Percentiles rank a stretch among this genome's conserved stretches.
Conservation (phyloP, 2,113 vertebrate genomes). For the Leucosticte australis region DNA sequence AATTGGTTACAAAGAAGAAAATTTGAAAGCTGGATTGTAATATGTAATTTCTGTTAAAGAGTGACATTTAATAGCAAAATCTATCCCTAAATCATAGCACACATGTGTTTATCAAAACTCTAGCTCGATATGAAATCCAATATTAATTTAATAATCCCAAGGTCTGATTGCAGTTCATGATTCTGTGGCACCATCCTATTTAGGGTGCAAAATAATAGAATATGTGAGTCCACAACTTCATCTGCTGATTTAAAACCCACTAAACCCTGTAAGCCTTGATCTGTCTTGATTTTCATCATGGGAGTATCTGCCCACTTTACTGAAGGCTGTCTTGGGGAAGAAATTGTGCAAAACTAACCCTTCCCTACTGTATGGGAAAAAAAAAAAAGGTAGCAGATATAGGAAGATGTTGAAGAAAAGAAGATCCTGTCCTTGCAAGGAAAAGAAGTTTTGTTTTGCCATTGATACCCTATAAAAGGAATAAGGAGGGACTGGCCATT, state of each 20-base stretch:
- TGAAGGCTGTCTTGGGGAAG: neutral
- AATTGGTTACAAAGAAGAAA: neutral
- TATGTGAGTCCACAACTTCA: neutral
- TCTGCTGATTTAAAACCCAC: neutral
- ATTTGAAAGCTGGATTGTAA: neutral
- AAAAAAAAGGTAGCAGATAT: neutral
- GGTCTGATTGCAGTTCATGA: neutral
- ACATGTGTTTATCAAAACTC: neutral
- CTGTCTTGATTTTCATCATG: neutral
- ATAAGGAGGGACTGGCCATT: neutral
- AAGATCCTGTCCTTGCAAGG: neutral
- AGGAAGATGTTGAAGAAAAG: neutral
- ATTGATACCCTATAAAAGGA: fast-evolving
- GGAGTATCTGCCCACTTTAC: neutral
- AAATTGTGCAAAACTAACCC: neutral
- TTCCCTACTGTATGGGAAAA: neutral
- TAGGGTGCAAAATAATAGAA: neutral
- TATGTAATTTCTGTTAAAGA: neutral
- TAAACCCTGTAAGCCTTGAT: neutral
- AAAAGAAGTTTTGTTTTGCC: neutral
- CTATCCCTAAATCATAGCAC: neutral
- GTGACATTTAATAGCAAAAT: neutral
- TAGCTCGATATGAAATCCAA: neutral
- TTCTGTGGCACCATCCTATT: neutral
- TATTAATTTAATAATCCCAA: neutral